Evolutionary conservation across 2,888 invertebrate species (phyloP), one percentile per base, ranked within the genome.

Genomic region (Spicauda simplicius): DNA sequence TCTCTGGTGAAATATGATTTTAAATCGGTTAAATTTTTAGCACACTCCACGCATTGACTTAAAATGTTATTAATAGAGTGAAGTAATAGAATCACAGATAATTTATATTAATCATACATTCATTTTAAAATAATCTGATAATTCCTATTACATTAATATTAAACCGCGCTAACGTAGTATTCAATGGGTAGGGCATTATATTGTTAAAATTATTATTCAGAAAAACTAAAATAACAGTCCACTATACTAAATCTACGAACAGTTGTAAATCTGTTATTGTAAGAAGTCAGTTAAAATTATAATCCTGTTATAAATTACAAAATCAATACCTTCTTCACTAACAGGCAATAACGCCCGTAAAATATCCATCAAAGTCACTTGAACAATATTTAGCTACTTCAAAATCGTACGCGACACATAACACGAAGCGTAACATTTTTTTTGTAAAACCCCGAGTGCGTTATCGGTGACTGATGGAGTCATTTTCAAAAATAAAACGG

Each of bases 401-500:
- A 75, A 77, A 81, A 84, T 82, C 77, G 80, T 85, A 83, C 77
- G 82, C 80, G 86, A 85, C 89, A 88, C 82, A 77, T 84, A 82
- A 85, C 80, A 85, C 84, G 76, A 71, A 79, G 77, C 79, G 82
- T 85, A 82, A 88, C 77, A 81, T 80, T 87, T 85, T 87, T 73
- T 85, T 87, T 86, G 82, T 85, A 79, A 80, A 85, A 80, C 81
- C 77, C 75, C 75, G 75, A 78, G 80, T 25, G 5, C 88, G 84
- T 91, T 91, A 90, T 87, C 88, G 76, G 86, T 91, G 91, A 93
- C 78, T 88, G 86, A 91, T 92, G 90, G 86, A 84, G 88, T 85
- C 86, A 90, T 91, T 88, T 86, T 90, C 87, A 84, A 93, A 92
- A 93, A 93, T 92, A 91, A 91, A 90, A 83, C 87, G 80, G 82